phyloP scores from a whole-genome alignment of 2,888 invertebrate genomes.

The Teleiodes luculella region DNA sequence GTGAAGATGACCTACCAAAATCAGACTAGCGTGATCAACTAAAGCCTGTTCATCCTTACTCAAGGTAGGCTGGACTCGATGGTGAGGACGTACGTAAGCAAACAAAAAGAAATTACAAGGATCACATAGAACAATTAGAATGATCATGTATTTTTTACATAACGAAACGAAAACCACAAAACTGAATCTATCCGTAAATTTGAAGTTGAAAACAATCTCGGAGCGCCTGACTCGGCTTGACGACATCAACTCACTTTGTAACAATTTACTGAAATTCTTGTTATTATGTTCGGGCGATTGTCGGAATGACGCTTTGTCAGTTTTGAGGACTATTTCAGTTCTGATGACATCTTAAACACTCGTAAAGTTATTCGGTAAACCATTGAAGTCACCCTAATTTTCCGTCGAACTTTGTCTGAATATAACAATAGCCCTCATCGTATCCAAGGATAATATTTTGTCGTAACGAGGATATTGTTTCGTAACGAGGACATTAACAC shows the following conservation, averaged over 20 bases:
- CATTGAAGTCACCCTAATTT: slow-evolving; percentile 26
- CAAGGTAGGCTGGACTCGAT: too few species aligned
- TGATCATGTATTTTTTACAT: too few species aligned
- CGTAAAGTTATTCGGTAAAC: slow-evolving; percentile 13
- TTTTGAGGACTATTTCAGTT: slow-evolving; percentile 24
- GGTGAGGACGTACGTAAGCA: too few species aligned
- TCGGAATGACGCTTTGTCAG: neutral
- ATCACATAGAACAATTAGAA: too few species aligned
- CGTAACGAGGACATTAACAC: neutral
- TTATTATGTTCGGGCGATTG: neutral
- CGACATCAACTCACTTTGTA: neutral
- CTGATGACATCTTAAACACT: slow-evolving; percentile 19
- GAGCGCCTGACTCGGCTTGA: neutral
- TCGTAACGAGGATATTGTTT: neutral
- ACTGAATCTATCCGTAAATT: neutral
- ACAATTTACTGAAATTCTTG: neutral
- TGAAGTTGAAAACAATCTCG: neutral
- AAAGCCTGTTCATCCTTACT: too few species aligned
- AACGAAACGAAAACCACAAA: neutral
- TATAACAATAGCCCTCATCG: slow-evolving; percentile 12
- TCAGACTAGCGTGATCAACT: too few species aligned
- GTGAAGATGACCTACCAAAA: too few species aligned
- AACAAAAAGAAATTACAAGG: too few species aligned
- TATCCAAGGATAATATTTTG: neutral
- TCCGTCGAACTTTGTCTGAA: slow-evolving; percentile 16